Evolutionary conservation across 2,797 vertebrate species (phyloP), one percentile per base, ranked within the genome.

Genomic region (Lacerta bilineata): DNA sequence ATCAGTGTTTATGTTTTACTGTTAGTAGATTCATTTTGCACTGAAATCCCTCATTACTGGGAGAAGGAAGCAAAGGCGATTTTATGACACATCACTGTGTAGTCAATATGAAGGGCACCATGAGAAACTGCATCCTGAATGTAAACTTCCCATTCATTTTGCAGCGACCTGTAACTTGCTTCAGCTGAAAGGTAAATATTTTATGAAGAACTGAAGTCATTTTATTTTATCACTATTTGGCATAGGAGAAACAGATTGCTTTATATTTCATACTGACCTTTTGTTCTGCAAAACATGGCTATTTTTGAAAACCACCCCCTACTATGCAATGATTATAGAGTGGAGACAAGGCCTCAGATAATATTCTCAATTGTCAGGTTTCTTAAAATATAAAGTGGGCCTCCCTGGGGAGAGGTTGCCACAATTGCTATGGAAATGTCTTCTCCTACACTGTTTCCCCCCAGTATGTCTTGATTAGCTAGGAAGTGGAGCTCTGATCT

Each of bases 141-240:
- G 43, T 27, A 76, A 83, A 50, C 25, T 29, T 76, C 83, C n/a
- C 41, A 88, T 68, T 83, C 81, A 88, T 83, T 77, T 66, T 76
- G 11, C 15, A 66, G 13, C 36, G 29, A 83, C 39, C 46, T 87
- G 78, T 72, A 71, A 17, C 68, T 80, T 72, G 39, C 27, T 76
- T 88, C 76, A 76, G 80, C 72, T 88, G 25, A 76, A 8, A 77
- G n/a, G 64, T 83, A 88, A 88, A 88, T 88, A 83, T 83, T 68
- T 77, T 55, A 68, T 83, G 80, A 77, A 83, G 80, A 87, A 77
- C n/a, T 83, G 72, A 88, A 82, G 41, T 64, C 61, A 36, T 82
- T 61, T 82, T 83, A 87, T 88, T 88, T 82, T 87, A 76, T 75
- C 36, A 27, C 59, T 25, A 76, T 43, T 83, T 76, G 33, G 72